phyloP scores from a whole-genome alignment of 2,797 vertebrate genomes.

The Coccyzus lansbergi region DNA sequence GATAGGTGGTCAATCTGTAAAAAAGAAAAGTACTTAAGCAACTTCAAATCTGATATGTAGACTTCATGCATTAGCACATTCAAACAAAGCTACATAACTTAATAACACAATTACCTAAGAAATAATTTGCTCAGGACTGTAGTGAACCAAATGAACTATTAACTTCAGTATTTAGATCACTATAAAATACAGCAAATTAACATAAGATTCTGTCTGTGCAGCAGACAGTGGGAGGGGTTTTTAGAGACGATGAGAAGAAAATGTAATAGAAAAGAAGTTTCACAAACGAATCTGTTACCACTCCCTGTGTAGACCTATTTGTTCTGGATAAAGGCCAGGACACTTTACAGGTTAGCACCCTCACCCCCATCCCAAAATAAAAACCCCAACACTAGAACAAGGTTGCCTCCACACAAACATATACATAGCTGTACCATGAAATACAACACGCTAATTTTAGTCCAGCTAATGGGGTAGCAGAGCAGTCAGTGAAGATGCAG shows the following conservation, averaged over 20 bases:
- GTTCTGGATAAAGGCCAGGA: background rate
- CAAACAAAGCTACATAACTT: background rate
- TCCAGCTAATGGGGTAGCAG: background rate
- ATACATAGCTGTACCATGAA: background rate
- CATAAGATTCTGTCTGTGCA: background rate
- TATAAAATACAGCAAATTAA: background rate
- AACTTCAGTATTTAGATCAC: background rate
- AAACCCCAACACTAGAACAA: background rate
- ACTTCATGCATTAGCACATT: background rate
- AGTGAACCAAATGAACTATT: background rate
- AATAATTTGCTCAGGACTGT: background rate
- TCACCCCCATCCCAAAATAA: background rate
- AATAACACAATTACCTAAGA: background rate
- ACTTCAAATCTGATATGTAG: background rate
- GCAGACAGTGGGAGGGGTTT: background rate
- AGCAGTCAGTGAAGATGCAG: background rate
- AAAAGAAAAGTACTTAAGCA: background rate
- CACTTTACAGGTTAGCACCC: background rate
- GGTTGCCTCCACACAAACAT: background rate
- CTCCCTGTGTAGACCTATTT: background rate
- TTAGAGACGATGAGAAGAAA: background rate
- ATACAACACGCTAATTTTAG: background rate
- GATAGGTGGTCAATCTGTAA: constrained; percentile 96
- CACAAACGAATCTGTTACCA: background rate
- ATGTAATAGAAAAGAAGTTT: background rate